Base-by-base conservation (phyloP, 2,888 invertebrate genomes). In the Microchrysa polita region DNA sequence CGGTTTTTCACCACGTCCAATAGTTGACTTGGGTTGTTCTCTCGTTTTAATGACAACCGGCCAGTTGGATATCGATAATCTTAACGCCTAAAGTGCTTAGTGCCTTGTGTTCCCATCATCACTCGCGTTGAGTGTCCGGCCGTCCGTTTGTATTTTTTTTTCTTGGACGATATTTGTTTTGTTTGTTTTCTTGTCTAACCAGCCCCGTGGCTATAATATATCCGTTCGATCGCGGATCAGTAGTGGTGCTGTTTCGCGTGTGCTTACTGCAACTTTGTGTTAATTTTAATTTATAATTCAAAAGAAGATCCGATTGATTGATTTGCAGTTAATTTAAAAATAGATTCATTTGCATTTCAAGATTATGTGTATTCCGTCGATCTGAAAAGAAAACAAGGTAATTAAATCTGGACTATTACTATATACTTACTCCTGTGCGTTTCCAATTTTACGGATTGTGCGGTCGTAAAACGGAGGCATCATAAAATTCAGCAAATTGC, bases 321-420 rank as follows among this genome's bases (percentile, higher is more conserved):
- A 65, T 65, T 65, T 65, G 65, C 65, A 65, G 48, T 65, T 48
- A 14, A 44, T 44, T 48, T 65, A 65, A 48, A 65, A 65, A 65
- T 65, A 65, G 65, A 18, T 48, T 4, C 61, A 22, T 16, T 5
- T 40, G 61, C 18, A 20, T 20, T 34, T 65, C 48, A 48, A 65
- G 65, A 55, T n/a, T 42, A 65, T 48, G 65, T 48, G 22, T 44
- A 34, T 61, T 44, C 2, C 9, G 65, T 44, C 4, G 22, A 42
- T 5, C 48, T 27, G n/a, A 48, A n/a, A n/a, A 12, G 48, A 65
- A 61, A 61, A 61, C 34, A 65, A 34, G 48, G 23, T 65, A 65
- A 65, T 44, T 44, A 22, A 4, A 44, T 22, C 44, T 48, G 42
- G 65, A 48, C 12, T n/a, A 10, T 12, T 48, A 12, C 42, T 9